These are phyloP conservation scores for Drosophila atripex DNA, from an alignment of 2,888 invertebrate genomes.

Conservation along the genomic window DNA sequence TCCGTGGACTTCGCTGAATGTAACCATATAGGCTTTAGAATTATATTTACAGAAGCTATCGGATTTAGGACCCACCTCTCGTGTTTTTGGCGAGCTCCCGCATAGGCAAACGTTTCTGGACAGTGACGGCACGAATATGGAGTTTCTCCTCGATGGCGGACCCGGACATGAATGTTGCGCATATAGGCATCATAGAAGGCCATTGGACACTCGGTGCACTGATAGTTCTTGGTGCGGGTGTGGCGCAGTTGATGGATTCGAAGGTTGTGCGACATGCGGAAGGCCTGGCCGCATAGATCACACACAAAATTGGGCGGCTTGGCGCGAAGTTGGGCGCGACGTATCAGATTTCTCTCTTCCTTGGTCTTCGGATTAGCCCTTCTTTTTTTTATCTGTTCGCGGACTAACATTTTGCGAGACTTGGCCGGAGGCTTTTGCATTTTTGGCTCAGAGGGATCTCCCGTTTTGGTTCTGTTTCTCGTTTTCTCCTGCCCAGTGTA, in stretches of 20 bases:
- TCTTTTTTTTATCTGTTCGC: neutral
- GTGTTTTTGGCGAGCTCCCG: constrained; percentile 87
- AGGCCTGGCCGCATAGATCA: constrained; percentile 76
- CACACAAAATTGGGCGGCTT: constrained; percentile 59
- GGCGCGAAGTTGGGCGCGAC: constrained; percentile 57
- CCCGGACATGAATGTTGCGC: constrained; percentile 84
- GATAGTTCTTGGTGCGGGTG: constrained; percentile 85
- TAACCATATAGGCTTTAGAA: neutral
- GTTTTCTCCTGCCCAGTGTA: constrained; percentile 43
- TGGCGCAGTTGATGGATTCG: constrained; percentile 86
- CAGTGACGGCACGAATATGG: constrained; percentile 88
- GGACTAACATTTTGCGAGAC: neutral
- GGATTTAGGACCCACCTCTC: constrained; percentile 85
- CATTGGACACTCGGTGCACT: constrained; percentile 86
- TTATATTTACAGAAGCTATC: neutral
- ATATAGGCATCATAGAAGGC: constrained; percentile 86
- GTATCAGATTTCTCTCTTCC: constrained; percentile 60
- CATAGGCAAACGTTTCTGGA: constrained; percentile 86
- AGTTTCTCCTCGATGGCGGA: constrained; percentile 85
- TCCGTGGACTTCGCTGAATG: constrained; percentile 55
- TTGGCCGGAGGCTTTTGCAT: constrained; percentile 13
- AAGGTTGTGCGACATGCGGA: constrained; percentile 84
- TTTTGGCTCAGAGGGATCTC: neutral
- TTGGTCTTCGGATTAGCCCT: constrained; percentile 19
- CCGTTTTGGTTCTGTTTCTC: neutral